Conservation (phyloP, 1,140 invertebrate species). For the Maconellicoccus hirsutus region DNA sequence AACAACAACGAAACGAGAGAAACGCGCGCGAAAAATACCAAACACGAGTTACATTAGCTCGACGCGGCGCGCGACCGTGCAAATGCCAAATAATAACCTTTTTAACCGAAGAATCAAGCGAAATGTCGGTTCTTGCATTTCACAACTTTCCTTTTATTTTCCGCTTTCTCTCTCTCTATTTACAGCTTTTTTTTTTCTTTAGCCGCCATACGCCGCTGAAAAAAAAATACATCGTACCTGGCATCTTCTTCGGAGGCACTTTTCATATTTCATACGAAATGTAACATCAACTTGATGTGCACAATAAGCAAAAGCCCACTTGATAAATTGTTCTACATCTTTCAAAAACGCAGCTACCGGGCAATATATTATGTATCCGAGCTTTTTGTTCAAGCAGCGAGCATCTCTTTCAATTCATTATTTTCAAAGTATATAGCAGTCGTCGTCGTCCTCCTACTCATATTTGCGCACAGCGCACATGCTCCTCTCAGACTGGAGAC, state of each 20-base stretch:
- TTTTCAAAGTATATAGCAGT: background rate
- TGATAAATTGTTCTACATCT: conserved; percentile 20
- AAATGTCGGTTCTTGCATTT: conserved; percentile 20
- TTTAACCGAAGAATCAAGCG: background rate
- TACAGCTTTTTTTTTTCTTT: too few species aligned
- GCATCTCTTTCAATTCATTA: conserved; percentile 21
- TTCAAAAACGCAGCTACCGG: conserved; percentile 14
- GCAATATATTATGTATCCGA: conserved; percentile 20
- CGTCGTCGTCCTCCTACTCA: too few species aligned
- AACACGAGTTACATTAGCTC: too few species aligned
- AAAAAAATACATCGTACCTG: conserved; percentile 15
- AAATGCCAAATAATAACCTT: conserved; percentile 20
- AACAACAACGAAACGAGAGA: too few species aligned
- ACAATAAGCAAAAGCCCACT: conserved; percentile 18
- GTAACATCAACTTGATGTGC: conserved; percentile 17
- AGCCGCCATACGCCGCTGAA: background rate
- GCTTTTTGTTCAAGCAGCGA: background rate
- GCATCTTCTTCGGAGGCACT: background rate
- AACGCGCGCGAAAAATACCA: too few species aligned
- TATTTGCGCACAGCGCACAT: too few species aligned
- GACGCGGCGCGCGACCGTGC: background rate
- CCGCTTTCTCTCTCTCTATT: background rate
- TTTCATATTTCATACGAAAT: conserved; percentile 21
- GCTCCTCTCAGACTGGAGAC: background rate
- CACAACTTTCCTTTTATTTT: background rate